These are phyloP conservation scores for Heliconius charithonia DNA, from an alignment of 2,888 invertebrate genomes.

Conservation along the genomic window DNA sequence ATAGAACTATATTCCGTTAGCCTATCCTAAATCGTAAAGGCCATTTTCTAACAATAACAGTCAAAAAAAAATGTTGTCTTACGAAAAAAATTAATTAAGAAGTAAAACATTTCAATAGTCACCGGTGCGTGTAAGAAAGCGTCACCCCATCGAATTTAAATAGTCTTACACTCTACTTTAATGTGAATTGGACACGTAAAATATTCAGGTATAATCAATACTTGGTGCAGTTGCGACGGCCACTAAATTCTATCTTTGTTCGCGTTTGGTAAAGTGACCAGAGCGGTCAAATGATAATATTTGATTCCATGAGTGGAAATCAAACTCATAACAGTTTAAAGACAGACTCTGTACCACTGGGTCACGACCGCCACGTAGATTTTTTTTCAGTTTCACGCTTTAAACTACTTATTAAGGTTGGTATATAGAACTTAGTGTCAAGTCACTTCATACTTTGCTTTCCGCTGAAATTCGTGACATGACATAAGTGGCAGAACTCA, in stretches of 20 bases:
- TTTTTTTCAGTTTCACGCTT: neutral
- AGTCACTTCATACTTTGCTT: neutral
- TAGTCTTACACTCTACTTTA: neutral
- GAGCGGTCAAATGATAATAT: too few species aligned
- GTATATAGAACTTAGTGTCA: neutral
- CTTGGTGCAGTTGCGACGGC: neutral
- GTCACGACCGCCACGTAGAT: too few species aligned
- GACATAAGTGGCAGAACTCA: neutral
- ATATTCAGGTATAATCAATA: neutral
- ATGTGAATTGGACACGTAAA: neutral
- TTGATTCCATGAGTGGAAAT: neutral
- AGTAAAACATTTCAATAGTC: neutral
- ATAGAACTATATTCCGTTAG: neutral
- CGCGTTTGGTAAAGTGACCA: neutral
- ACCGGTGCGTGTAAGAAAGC: conserved; percentile 10
- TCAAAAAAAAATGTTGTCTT: neutral
- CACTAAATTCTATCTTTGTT: neutral
- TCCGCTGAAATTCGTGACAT: neutral
- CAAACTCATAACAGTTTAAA: neutral
- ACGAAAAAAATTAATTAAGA: neutral
- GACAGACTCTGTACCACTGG: too few species aligned
- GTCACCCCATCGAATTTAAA: neutral
- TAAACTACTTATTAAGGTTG: neutral
- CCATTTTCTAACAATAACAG: neutral
- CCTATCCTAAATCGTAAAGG: neutral